Conservation (phyloP, 2,113 vertebrate species). For the Taxidea taxus region DNA sequence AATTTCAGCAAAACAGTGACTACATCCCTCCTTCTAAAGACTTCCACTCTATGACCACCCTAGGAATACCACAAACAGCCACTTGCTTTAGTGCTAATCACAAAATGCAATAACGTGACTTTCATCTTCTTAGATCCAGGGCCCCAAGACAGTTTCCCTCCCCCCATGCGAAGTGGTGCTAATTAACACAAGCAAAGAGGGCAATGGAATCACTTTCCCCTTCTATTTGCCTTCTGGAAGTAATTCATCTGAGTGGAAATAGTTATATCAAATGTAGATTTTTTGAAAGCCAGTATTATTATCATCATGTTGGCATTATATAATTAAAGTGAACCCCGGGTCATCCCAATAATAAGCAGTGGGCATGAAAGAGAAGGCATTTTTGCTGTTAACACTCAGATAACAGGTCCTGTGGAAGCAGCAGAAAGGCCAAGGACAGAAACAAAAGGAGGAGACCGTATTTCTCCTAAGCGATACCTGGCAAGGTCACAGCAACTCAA, state of each 20-base stretch:
- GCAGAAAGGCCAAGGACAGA: slow-evolving; percentile 37
- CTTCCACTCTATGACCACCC: neutral
- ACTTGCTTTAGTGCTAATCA: slow-evolving; percentile 50
- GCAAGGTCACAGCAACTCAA: neutral
- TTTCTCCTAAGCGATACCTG: neutral
- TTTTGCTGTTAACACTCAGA: slow-evolving; percentile 40
- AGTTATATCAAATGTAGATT: slow-evolving; percentile 50
- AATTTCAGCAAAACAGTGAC: slow-evolving; percentile 1
- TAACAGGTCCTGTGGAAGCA: slow-evolving; percentile 11
- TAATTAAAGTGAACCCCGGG: slow-evolving; percentile 58
- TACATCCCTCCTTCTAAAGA: neutral
- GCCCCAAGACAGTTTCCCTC: slow-evolving; percentile 39
- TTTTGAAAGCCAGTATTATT: slow-evolving; percentile 44
- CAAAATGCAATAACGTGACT: slow-evolving; percentile 8
- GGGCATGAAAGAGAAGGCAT: neutral
- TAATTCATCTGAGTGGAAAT: slow-evolving; percentile 56
- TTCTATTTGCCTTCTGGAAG: slow-evolving; percentile 57
- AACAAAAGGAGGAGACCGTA: neutral
- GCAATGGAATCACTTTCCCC: slow-evolving; percentile 33
- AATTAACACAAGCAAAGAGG: slow-evolving; percentile 51
- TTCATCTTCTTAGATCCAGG: slow-evolving; percentile 38
- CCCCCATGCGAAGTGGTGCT: slow-evolving; percentile 35
- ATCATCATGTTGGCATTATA: slow-evolving; percentile 31
- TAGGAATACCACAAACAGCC: slow-evolving; percentile 16
- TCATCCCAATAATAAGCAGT: slow-evolving; percentile 40